Conservation (phyloP, 2,113 vertebrate species). For the Gymnogyps californianus region DNA sequence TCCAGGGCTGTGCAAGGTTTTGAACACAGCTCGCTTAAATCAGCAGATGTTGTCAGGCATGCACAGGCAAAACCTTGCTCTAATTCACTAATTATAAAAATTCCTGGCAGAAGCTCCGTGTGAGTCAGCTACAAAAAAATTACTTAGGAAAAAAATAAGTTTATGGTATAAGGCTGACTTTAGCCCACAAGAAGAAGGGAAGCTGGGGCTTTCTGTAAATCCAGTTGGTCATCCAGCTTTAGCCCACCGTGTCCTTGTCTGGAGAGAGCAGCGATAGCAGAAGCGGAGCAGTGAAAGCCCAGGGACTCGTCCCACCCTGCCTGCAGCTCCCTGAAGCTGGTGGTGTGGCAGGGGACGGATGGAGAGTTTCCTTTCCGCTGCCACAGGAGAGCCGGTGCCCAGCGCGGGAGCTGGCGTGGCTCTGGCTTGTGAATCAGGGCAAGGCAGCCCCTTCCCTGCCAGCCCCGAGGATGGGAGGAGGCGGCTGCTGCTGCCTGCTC, state of each 20-base stretch:
- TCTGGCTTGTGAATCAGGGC: not conserved
- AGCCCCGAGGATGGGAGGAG: not conserved
- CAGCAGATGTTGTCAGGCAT: slow-evolving; percentile 69
- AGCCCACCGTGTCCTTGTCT: not conserved
- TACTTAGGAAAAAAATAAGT: slow-evolving; percentile 18
- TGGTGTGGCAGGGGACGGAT: not conserved
- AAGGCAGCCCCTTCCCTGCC: not conserved
- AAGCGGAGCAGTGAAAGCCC: not conserved
- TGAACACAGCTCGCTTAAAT: slow-evolving; percentile 1
- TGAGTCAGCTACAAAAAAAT: slow-evolving; percentile 74
- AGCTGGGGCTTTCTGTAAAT: not conserved
- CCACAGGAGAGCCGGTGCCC: not conserved
- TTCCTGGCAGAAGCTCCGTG: slow-evolving; percentile 65
- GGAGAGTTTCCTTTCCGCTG: not conserved
- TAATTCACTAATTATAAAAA: slow-evolving; percentile 73
- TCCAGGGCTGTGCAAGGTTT: not conserved
- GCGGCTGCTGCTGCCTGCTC: not conserved
- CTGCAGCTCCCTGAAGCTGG: not conserved
- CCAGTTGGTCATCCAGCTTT: not conserved
- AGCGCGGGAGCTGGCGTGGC: fast-evolving
- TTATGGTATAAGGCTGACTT: slow-evolving; percentile 44
- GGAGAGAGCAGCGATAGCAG: not conserved
- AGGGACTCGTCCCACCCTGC: not conserved
- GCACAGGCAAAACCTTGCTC: slow-evolving; percentile 64
- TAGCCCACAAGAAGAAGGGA: slow-evolving; percentile 23